Percentiles rank a stretch among this genome's conserved stretches.
phyloP scores from a whole-genome alignment of 2,797 vertebrate genomes.

The Paguma larvata region DNA sequence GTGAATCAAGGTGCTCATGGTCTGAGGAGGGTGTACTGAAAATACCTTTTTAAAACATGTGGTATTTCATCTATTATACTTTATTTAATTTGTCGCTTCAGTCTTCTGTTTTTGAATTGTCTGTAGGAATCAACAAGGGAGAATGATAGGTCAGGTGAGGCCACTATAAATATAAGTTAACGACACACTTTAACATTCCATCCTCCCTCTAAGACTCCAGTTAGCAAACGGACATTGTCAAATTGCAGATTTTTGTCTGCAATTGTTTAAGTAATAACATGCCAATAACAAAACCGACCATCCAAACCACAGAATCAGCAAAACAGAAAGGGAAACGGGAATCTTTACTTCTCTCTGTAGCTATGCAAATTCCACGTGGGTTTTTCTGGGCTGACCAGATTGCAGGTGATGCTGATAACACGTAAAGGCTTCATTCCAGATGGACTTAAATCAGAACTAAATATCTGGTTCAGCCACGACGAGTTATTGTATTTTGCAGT shows the following conservation, averaged over 20 bases:
- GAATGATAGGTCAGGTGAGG: background rate
- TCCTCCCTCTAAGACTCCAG: background rate
- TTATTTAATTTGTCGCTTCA: slow-evolving; percentile 53
- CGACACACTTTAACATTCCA: background rate
- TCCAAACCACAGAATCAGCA: slow-evolving; percentile 35
- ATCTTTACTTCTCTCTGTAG: background rate
- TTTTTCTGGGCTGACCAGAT: slow-evolving; percentile 63
- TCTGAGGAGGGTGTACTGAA: background rate
- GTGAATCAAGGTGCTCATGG: background rate
- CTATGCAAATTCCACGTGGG: background rate
- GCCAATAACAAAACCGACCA: background rate
- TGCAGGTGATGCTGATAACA: slow-evolving; percentile 57
- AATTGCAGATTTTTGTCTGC: background rate
- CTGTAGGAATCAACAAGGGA: slow-evolving; percentile 40
- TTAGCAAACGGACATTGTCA: background rate
- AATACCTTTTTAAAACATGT: background rate
- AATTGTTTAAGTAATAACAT: slow-evolving; percentile 48
- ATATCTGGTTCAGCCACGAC: background rate
- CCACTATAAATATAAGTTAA: background rate
- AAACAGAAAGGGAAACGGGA: slow-evolving; percentile 57
- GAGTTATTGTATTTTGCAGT: slow-evolving; percentile 4
- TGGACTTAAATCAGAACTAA: slow-evolving; percentile 62
- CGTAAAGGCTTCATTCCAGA: slow-evolving; percentile 34
- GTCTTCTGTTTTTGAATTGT: background rate
- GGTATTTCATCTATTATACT: background rate